These are phyloP conservation scores for Diphyllodes magnificus DNA, from an alignment of 2,113 vertebrate species.

Conservation along the genomic window DNA sequence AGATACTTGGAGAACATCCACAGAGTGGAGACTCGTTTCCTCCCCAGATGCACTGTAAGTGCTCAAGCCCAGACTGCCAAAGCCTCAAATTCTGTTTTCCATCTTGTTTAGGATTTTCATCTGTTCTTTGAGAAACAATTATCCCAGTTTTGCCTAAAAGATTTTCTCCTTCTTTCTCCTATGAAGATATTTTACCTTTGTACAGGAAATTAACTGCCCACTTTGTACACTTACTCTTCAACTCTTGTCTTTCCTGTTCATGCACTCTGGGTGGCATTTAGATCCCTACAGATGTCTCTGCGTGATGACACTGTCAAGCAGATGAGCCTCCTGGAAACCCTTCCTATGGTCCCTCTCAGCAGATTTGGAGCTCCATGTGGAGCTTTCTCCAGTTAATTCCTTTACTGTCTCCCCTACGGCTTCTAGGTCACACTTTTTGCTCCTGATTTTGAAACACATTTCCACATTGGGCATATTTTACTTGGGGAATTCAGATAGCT, in stretches of 20 bases:
- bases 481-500: not conserved
- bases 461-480: not conserved
- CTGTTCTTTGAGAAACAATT: not conserved
- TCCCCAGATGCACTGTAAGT: not conserved
- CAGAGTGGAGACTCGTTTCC: not conserved
- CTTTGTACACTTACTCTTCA: not conserved
- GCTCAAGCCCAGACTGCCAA: not conserved
- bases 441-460: not conserved
- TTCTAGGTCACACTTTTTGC: not conserved
- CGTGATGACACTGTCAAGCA: not conserved
- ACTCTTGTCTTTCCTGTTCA: not conserved
- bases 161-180: not conserved
- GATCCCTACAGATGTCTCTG: not conserved
- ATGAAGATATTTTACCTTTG: not conserved
- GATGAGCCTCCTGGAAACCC: not conserved
- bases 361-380: not conserved
- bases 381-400: not conserved
- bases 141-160: not conserved
- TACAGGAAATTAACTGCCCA: fast-evolving
- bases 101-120: not conserved
- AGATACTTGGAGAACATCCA: not conserved
- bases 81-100: not conserved
- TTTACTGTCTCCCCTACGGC: not conserved
- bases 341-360: not conserved
- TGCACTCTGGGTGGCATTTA: not conserved